A percentile compares a stretch with the other conserved stretches of the same genome.
These are phyloP conservation scores for Distichodus sexfasciatus DNA, from an alignment of 2,797 vertebrate species.

Conservation along the genomic window DNA sequence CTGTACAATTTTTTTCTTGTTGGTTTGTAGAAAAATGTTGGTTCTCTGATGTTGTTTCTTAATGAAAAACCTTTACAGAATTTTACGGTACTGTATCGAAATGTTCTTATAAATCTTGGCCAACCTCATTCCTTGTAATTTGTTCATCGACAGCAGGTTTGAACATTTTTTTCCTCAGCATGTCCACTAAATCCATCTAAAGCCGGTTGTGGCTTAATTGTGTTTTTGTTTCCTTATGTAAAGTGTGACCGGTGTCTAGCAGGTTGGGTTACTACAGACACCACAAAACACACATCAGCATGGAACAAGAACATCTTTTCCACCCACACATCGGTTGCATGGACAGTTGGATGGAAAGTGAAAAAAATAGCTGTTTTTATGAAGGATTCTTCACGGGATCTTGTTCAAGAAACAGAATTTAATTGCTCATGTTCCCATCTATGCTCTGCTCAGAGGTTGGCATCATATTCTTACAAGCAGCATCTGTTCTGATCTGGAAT, in stretches of 20 bases:
- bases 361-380: background rate
- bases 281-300: background rate
- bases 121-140: no score
- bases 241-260: background rate
- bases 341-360: background rate
- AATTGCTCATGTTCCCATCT: conserved; percentile 7
- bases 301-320: conserved; percentile 10
- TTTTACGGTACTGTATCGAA: background rate
- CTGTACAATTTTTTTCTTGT: conserved; percentile 16
- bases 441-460: conserved; percentile 5
- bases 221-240: conserved; percentile 13
- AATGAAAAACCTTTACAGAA: background rate
- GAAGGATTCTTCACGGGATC: background rate
- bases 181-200: conserved; percentile 22
- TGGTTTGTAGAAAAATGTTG: no score
- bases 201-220: background rate
- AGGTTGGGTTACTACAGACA: background rate
- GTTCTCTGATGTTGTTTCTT: background rate
- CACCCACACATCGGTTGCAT: background rate
- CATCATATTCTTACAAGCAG: no score
- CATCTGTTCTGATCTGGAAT: no score
- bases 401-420: conserved; percentile 6
- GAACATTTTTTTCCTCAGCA: no score
- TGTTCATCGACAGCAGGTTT: no score
- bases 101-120: no score